Base-by-base conservation (phyloP, 2,113 vertebrate species). In the Columbina picui region DNA sequence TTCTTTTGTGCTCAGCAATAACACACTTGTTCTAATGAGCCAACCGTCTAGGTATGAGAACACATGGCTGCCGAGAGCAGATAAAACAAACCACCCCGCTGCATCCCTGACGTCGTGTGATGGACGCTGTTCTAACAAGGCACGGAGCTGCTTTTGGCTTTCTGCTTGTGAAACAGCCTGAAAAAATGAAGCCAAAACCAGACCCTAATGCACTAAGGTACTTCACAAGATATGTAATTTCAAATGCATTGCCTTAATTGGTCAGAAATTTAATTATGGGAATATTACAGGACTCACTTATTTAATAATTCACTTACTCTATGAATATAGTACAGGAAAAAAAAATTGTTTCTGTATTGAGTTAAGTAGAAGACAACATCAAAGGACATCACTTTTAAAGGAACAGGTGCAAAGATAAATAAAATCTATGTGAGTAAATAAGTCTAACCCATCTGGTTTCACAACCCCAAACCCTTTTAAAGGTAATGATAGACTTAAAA, bases 11-110 rank as follows among this genome's bases (percentile, higher is more conserved):
- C 53, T 71, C 60, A 57, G 83, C 74, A 87, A 17, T 38, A 74
- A 49, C 59, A 47, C 57, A 50, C 79, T 96, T 82, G 75, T 79
- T 97, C 56, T n/a, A 84, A 43, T 93, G 75, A 95, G 76, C 87
- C 89, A 93, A 22, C 61, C 6, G 39, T 87, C 86, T 84, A 47
- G 92, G 94, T 87, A 95, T 95, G 91, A 94, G 87, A 81, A 57
- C 79, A 95, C 81, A 67, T 0, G 0, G 71, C 29, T 70, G 63
- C 30, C 2, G 63, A 65, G 87, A 27, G 70, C 56, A 91, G 87
- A 87, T 34, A 76, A 95, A 63, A 60, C 64, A 84, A 90, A 94
- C 41, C 79, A 49, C 71, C 45, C 78, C 4, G 5, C 76, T 84
- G 73, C 88, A 94, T 82, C 92, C 56, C 73, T 45, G 75, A 45